Conservation (phyloP, 2,888 invertebrate genomes). For the Lithophane socia region DNA sequence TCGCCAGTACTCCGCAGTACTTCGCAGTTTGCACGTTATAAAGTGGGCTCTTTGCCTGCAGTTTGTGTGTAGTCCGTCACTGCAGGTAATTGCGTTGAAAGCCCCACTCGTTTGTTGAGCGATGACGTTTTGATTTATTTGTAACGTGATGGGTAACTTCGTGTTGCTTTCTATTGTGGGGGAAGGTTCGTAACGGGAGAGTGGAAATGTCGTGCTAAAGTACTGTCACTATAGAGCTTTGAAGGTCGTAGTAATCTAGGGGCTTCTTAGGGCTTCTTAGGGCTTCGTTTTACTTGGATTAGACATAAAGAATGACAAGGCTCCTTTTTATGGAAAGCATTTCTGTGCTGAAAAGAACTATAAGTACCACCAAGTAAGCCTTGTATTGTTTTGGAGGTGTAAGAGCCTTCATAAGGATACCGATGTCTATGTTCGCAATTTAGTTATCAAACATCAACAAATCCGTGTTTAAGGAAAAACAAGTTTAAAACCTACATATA, state of each 20-base stretch:
- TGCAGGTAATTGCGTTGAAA: conserved; percentile 68
- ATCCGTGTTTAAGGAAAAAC: background rate
- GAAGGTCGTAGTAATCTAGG: conserved; percentile 20
- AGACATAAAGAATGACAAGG: background rate
- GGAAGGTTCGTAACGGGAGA: conserved; percentile 33
- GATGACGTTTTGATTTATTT: conserved; percentile 69
- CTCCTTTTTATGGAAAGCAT: too few relatives aligned
- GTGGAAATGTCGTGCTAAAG: conserved; percentile 28
- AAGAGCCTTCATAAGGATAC: background rate
- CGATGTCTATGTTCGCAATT: background rate
- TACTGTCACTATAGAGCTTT: conserved; percentile 19
- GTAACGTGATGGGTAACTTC: conserved; percentile 67
- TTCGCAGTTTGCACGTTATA: conserved; percentile 58
- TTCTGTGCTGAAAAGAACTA: background rate
- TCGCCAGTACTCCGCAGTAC: conserved; percentile 46
- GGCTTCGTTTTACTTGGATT: background rate
- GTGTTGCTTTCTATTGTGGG: conserved; percentile 60
- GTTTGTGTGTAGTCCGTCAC: conserved; percentile 59
- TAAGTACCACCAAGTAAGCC: background rate
- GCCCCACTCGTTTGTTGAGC: conserved; percentile 63
- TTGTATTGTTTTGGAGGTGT: background rate
- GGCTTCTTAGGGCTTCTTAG: background rate
- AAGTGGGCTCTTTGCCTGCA: conserved; percentile 60
- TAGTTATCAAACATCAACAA: background rate
- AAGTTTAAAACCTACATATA: background rate